Evolutionary conservation across 2,797 vertebrate species (phyloP).

Genomic region (Coregonus ussuriensis): DNA sequence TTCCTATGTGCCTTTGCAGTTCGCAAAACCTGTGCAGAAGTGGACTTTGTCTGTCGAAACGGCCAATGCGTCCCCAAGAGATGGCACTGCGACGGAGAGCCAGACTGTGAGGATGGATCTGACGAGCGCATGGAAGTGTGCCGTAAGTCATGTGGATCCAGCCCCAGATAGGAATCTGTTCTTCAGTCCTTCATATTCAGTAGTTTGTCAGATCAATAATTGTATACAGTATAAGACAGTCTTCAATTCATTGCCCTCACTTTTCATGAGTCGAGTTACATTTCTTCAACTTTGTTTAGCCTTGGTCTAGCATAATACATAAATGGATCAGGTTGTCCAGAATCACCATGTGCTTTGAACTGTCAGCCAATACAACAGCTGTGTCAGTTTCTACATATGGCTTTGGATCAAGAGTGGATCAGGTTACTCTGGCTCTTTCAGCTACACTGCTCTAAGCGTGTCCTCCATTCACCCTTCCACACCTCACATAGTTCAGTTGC

Average conservation of each 20-base stretch:
- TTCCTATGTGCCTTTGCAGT: slow-evolving; percentile 68
- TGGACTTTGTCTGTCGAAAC: slow-evolving; percentile 90
- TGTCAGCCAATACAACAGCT: slow-evolving; percentile 26
- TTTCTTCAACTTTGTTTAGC: neutral
- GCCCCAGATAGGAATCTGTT: neutral
- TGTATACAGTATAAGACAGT: neutral
- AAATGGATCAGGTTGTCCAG: neutral
- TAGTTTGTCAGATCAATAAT: neutral
- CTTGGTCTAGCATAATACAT: neutral
- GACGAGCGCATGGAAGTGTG: slow-evolving; percentile 91
- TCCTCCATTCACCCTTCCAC: neutral
- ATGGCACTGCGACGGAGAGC: slow-evolving; percentile 97
- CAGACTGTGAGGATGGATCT: slow-evolving; percentile 93
- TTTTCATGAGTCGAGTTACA: neutral
- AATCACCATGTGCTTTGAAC: slow-evolving; percentile 6
- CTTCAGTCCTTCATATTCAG: neutral
- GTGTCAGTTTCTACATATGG: slow-evolving; percentile 11
- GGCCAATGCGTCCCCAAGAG: slow-evolving; percentile 94
- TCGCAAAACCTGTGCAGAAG: slow-evolving; percentile 86
- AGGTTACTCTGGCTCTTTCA: slow-evolving; percentile 20
- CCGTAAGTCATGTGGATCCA: slow-evolving; percentile 80
- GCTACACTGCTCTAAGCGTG: neutral
- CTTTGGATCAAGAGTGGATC: slow-evolving; percentile 19
- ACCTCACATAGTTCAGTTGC: neutral
- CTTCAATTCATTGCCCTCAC: neutral